Conservation (phyloP, 35 echinoderm and acorn worm genomes). For the Strongylocentrotus purpuratus region DNA sequence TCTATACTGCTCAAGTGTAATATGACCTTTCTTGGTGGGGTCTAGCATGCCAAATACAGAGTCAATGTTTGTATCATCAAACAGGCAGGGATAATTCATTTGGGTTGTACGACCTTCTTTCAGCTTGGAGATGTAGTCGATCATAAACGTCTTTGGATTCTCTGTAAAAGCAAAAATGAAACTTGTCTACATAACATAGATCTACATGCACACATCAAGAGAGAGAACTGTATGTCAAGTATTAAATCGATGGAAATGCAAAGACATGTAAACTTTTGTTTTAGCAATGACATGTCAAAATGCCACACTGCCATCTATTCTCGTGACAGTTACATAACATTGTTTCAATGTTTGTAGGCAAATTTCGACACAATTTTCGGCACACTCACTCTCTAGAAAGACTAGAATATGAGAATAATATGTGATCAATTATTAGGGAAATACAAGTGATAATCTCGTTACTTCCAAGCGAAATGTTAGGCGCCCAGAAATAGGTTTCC, state of each 20-base stretch:
- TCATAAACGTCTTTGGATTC: constrained; percentile 98
- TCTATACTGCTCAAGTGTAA: constrained; percentile 86
- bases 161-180: constrained; percentile 62
- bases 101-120: constrained; percentile 91
- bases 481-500: not conserved
- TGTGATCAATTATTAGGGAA: no score
- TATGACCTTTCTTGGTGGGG: constrained; percentile 94
- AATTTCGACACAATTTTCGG: no score
- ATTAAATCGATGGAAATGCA: not conserved
- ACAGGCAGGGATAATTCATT: constrained; percentile 86
- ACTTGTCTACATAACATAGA: not conserved
- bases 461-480: not conserved
- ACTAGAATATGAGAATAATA: no score
- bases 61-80: constrained; percentile 93
- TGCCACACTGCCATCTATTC: no score
- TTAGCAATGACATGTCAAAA: no score
- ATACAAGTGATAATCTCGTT: no score
- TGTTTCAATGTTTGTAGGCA: not conserved
- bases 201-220: no score
- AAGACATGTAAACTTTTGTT: no score
- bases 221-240: not conserved
- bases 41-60: constrained; percentile 98
- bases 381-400: no score
- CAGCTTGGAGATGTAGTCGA: constrained; percentile 77
- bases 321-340: not conserved